phyloP scores from a whole-genome alignment of 2,888 invertebrate genomes.

The Bhutanitis thaidina region DNA sequence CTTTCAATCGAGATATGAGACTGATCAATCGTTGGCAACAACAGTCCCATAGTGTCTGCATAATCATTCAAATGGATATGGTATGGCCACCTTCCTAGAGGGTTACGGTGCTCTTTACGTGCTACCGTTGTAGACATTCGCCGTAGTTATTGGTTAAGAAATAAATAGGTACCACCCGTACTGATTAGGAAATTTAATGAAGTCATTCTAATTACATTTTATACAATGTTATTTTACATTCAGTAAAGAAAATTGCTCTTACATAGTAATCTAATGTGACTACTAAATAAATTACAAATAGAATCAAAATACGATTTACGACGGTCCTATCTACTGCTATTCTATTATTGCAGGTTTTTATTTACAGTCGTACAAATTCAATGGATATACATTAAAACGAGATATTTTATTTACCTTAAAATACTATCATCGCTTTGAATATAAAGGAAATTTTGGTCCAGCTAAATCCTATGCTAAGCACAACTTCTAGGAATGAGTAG shows the following conservation, averaged over 20 bases:
- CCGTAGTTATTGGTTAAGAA: too few relatives aligned
- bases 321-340: constrained; percentile 53
- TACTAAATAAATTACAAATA: constrained; percentile 67
- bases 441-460: constrained; percentile 77
- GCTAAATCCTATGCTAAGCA: constrained; percentile 76
- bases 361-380: constrained; percentile 52
- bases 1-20: too few relatives aligned
- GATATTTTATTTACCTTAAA: constrained; percentile 42
- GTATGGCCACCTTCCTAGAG: too few relatives aligned
- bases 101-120: too few relatives aligned
- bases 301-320: constrained; percentile 55
- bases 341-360: constrained; percentile 74
- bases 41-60: too few relatives aligned
- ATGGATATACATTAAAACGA: constrained; percentile 63
- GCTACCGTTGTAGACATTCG: neutral
- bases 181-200: constrained; percentile 76
- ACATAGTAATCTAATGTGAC: constrained; percentile 52
- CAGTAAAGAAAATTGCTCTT: constrained; percentile 51
- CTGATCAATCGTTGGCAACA: too few relatives aligned
- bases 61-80: too few relatives aligned
- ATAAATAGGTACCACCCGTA: constrained; percentile 21
- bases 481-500: constrained; percentile 63
- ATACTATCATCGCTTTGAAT: constrained; percentile 58
- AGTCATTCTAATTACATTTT: constrained; percentile 77
- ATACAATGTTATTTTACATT: constrained; percentile 59